These are phyloP conservation scores for Crepidodera aurea DNA, from an alignment of 2,888 invertebrate genomes.

Conservation along the genomic window DNA sequence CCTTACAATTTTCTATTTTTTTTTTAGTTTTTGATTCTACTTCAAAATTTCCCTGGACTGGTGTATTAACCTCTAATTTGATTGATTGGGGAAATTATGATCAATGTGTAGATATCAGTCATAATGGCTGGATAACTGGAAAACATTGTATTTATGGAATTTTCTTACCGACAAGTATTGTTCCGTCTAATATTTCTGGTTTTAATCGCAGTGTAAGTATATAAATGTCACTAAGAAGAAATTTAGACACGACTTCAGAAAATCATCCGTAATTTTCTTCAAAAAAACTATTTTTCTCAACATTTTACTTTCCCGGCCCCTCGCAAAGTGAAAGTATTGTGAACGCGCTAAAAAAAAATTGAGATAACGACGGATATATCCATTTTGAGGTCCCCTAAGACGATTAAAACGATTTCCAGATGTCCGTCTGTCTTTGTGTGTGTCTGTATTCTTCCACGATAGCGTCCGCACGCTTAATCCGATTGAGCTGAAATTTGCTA, in stretches of 20 bases:
- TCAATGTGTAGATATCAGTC: constrained; percentile 45
- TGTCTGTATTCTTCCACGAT: no score
- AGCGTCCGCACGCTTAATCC: no score
- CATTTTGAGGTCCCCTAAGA: no score
- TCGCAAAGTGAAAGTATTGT: no score
- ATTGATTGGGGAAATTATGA: constrained; percentile 46
- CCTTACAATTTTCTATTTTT: not conserved
- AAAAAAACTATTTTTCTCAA: no score
- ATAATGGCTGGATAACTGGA: constrained; percentile 26
- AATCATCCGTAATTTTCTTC: no score
- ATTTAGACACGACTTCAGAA: constrained; percentile 2
- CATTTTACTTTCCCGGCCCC: no score
- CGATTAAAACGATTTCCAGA: no score
- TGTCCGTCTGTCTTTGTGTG: no score
- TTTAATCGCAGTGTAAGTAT: not conserved
- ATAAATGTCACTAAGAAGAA: not conserved
- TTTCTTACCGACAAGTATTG: not conserved
- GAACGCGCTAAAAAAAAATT: no score
- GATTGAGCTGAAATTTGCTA: no score
- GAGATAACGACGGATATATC: no score
- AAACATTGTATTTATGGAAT: constrained; percentile 40
- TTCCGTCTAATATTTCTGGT: not conserved
- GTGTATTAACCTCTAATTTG: constrained; percentile 29
- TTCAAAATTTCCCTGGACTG: constrained; percentile 44
- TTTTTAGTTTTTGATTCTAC: constrained; percentile 46